Percentiles rank a stretch among this genome's conserved stretches.
Evolutionary conservation across 2,888 invertebrate species (phyloP).

Genomic region (Odontomyia ornata): DNA sequence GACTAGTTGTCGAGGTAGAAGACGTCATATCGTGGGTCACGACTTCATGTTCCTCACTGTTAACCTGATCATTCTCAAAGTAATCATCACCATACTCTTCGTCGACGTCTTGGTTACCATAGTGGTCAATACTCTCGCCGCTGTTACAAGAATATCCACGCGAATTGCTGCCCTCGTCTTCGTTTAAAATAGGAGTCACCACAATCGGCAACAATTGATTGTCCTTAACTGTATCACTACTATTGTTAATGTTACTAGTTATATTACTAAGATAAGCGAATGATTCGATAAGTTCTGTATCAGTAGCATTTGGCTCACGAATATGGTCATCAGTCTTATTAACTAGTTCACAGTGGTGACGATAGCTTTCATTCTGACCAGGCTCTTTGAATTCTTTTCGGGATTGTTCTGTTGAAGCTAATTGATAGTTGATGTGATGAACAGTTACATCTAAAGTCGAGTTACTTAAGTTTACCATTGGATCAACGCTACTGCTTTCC

Average conservation of each 20-base stretch:
- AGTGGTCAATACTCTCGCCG: neutral
- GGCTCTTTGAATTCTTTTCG: neutral
- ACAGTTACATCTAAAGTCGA: neutral
- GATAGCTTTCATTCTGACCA: neutral
- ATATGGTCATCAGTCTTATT: slow-evolving; percentile 38
- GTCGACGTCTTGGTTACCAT: slow-evolving; percentile 33
- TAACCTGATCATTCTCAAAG: slow-evolving; percentile 49
- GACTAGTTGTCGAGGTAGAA: slow-evolving; percentile 54
- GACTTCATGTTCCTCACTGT: slow-evolving; percentile 55
- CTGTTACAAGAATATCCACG: neutral
- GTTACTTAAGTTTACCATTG: neutral
- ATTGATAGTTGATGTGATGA: neutral
- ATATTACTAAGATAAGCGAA: slow-evolving; percentile 17
- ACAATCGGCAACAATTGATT: slow-evolving; percentile 1
- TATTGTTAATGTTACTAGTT: slow-evolving; percentile 28
- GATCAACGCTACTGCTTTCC: neutral
- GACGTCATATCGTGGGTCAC: slow-evolving; percentile 56
- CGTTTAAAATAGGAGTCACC: slow-evolving; percentile 47
- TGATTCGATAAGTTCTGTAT: slow-evolving; percentile 1
- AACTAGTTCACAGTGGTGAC: neutral
- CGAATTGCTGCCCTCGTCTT: slow-evolving; percentile 40
- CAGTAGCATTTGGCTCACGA: slow-evolving; percentile 47
- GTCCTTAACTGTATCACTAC: slow-evolving; percentile 43
- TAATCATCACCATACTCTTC: slow-evolving; percentile 51
- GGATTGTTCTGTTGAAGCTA: neutral